Evolutionary conservation across 2,888 invertebrate species (phyloP), one percentile per base, ranked within the genome.

Genomic region (Byasa hedistus): DNA sequence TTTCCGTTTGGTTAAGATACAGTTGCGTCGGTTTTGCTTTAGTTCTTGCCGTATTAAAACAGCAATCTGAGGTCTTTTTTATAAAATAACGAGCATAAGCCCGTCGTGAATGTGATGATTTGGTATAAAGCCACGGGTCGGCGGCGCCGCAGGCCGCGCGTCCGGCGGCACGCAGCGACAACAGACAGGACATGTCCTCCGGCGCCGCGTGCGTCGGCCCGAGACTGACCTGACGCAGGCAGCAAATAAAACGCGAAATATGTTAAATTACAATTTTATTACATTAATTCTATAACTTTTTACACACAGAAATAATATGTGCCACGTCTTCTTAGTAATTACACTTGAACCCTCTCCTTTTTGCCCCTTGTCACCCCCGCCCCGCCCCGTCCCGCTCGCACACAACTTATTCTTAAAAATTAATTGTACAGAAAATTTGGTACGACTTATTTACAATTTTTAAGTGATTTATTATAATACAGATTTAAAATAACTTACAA

Each of bases 201-300:
- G 5, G 48, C 10, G 48, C 17, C 19, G 48, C 48, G 17, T 2
- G 19, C 2, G 17, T 12, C 48, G 19, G 19, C 4, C 1, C 15
- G 48, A 10, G 48, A 10, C 48, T 48, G 19, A n/a, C n/a, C n/a
- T n/a, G 48, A 48, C 48, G 19, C 15, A 3, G 19, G 48, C 32
- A 32, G 85, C 24, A 78, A 88, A 86, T 85, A 73, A 88, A 73
- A 87, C 81, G 76, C 80, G 27, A 63, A 48, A 27, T 21, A 68
- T 36, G 76, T 85, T 87, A 87, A 85, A 89, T 91, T 89, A 91
- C 89, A 90, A 89, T 91, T 91, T 91, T 91, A 91, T 91, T 91
- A 91, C 90, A 89, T 91, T 91, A 90, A 88, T 90, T 91, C 91
- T 91, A 91, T 91, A 91, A 89, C 89, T 89, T 81, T 87, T 89